These are phyloP conservation scores for Gambusia affinis DNA, from an alignment of 2,113 vertebrate species.

Conservation along the genomic window DNA sequence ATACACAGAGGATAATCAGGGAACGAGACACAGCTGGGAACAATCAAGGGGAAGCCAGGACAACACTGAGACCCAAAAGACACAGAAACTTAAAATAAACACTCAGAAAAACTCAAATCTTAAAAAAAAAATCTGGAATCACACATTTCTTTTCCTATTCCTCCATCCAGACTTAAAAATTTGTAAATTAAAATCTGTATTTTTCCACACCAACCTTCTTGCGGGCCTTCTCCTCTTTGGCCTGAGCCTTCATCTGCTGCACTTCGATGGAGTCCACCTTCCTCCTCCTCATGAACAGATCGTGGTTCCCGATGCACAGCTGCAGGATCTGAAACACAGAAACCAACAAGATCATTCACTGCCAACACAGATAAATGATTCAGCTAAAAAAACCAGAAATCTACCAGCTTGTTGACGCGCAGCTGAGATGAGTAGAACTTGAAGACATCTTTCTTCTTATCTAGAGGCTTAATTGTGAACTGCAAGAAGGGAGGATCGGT, in stretches of 20 bases:
- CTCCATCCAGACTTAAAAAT: not conserved
- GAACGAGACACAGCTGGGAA: too few species aligned
- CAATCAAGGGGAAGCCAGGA: too few species aligned
- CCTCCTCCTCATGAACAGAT: slow-evolving; percentile 90
- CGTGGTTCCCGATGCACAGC: slow-evolving; percentile 91
- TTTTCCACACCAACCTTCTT: slow-evolving; percentile 82
- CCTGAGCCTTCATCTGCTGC: slow-evolving; percentile 93
- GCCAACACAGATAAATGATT: not conserved
- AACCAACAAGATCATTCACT: not conserved
- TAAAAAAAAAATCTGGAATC: not conserved
- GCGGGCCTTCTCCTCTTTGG: slow-evolving; percentile 90
- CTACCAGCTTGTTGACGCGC: slow-evolving; percentile 90
- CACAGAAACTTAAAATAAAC: too few species aligned
- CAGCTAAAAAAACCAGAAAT: slow-evolving; percentile 46
- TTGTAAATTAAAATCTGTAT: not conserved
- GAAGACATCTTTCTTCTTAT: slow-evolving; percentile 93
- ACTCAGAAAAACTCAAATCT: too few species aligned
- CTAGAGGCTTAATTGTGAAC: slow-evolving; percentile 92
- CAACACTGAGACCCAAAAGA: too few species aligned
- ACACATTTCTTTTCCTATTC: not conserved
- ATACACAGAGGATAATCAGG: too few species aligned
- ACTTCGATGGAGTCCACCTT: slow-evolving; percentile 92
- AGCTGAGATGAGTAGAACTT: slow-evolving; percentile 93
- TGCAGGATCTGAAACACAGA: slow-evolving; percentile 83
- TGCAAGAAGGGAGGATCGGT: slow-evolving; percentile 47